Evolutionary conservation across 2,113 vertebrate genomes (phyloP).

Genomic region (Alligator mississippiensis): DNA sequence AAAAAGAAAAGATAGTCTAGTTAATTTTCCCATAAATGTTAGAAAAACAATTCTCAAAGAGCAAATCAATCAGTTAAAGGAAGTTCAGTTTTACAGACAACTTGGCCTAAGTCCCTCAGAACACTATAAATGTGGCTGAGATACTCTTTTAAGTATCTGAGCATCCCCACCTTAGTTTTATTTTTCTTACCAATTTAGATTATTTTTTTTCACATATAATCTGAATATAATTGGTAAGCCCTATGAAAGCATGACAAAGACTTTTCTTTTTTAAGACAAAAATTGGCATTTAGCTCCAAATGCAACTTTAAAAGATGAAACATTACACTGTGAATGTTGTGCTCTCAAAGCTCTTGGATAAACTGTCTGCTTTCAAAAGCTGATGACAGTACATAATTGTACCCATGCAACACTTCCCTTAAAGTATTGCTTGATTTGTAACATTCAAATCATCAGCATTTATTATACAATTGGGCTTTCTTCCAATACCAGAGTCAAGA

Average conservation of each 20-base stretch:
- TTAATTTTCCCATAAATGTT: neutral
- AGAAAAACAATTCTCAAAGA: neutral
- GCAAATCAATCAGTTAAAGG: neutral
- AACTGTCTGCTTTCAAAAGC: neutral
- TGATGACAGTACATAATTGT: neutral
- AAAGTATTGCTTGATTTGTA: neutral
- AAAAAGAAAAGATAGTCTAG: neutral
- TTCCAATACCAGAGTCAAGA: neutral
- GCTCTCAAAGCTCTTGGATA: neutral
- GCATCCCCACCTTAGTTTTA: neutral
- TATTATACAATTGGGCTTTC: neutral
- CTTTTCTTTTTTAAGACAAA: neutral
- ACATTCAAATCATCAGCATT: fast-evolving
- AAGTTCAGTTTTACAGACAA: constrained; percentile 5
- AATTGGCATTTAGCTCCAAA: neutral
- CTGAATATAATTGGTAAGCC: neutral
- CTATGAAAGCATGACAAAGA: neutral
- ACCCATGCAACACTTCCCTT: neutral
- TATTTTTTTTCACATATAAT: neutral
- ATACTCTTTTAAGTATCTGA: neutral
- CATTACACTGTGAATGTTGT: neutral
- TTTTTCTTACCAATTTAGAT: neutral
- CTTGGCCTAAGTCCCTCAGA: neutral
- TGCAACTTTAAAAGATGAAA: neutral
- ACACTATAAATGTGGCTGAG: neutral